These are phyloP conservation scores for Bettongia penicillata DNA, from an alignment of 2,113 vertebrate species.

Conservation along the genomic window DNA sequence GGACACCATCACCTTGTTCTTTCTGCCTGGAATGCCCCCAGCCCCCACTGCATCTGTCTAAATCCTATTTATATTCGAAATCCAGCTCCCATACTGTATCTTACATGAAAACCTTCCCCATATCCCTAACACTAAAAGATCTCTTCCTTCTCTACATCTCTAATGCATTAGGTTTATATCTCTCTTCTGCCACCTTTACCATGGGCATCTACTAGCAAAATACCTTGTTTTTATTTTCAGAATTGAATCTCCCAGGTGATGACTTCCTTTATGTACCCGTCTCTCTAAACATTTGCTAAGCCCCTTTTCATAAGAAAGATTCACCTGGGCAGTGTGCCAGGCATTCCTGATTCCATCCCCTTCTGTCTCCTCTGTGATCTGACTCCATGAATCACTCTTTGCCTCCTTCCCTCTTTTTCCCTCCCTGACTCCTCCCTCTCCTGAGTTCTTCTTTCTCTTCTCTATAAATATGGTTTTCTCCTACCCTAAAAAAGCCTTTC, in stretches of 20 bases:
- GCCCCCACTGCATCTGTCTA: neutral
- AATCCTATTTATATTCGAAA: neutral
- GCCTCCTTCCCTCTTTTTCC: neutral
- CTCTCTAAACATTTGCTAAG: neutral
- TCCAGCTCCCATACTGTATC: neutral
- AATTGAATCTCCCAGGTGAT: neutral
- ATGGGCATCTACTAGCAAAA: neutral
- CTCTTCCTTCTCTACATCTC: neutral
- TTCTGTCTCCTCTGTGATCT: neutral
- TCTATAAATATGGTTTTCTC: neutral
- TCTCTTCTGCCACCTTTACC: neutral
- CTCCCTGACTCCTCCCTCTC: neutral
- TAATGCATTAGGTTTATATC: neutral
- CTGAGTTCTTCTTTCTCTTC: neutral
- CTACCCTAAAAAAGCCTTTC: neutral
- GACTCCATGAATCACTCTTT: neutral
- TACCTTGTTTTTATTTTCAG: neutral
- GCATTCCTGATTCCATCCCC: neutral
- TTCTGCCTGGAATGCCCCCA: neutral
- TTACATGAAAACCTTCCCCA: neutral
- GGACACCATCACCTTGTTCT: neutral
- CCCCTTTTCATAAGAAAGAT: neutral
- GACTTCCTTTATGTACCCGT: neutral
- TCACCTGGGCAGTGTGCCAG: neutral
- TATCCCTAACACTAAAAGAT: neutral